phyloP scores from a whole-genome alignment of 2,113 vertebrate species.

The Talpa occidentalis region DNA sequence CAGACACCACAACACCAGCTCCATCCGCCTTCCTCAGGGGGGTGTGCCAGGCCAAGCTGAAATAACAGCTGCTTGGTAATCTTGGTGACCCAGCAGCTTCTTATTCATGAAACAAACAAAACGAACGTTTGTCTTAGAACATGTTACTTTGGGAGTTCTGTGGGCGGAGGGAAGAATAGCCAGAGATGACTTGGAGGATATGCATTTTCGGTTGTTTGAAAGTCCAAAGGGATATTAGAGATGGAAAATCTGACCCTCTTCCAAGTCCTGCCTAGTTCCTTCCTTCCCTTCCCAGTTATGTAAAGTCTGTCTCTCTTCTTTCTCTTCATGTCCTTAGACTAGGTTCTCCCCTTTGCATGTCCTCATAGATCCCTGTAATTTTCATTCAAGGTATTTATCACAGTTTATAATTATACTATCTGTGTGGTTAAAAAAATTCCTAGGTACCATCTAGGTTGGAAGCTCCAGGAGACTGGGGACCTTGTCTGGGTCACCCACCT shows the following conservation, averaged over 20 bases:
- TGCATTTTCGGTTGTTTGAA: slow-evolving; percentile 32
- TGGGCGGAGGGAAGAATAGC: neutral
- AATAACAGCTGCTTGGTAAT: slow-evolving; percentile 55
- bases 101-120: slow-evolving; percentile 63
- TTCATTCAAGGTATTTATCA: neutral
- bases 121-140: slow-evolving; percentile 51
- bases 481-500: neutral
- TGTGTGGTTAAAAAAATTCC: neutral
- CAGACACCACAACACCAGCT: neutral
- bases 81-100: slow-evolving; percentile 25
- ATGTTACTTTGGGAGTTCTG: neutral
- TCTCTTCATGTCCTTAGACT: neutral
- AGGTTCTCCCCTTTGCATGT: neutral
- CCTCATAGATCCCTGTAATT: neutral
- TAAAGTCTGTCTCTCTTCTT: neutral
- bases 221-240: neutral
- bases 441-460: neutral
- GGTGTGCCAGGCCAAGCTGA: neutral
- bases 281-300: neutral
- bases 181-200: neutral
- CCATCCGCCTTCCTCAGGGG: neutral
- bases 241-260: neutral
- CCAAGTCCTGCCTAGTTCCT: neutral
- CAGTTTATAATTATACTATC: neutral
- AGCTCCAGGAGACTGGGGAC: neutral